A percentile compares a stretch with the other conserved stretches of the same genome.
phyloP scores from a whole-genome alignment of 2,888 invertebrate genomes.

The Hemaris fuciformis region DNA sequence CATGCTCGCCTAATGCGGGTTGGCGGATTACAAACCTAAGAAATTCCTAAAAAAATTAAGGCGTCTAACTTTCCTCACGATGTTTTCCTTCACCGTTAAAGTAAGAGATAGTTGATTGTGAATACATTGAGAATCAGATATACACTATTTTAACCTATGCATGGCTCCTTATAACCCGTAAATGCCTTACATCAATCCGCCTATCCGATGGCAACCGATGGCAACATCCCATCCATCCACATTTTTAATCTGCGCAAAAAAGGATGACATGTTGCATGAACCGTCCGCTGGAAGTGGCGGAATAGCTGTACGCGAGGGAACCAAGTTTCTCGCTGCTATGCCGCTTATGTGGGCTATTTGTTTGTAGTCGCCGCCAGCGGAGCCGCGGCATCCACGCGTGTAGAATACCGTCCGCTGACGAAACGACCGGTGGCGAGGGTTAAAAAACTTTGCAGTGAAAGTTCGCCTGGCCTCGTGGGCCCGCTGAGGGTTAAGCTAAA shows the following conservation, averaged over 20 bases:
- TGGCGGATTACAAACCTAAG: no score
- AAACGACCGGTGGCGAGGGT: constrained; percentile 27
- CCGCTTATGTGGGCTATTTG: constrained; percentile 63
- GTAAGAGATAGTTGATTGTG: no score
- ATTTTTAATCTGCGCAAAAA: background rate
- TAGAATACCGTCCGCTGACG: constrained; percentile 47
- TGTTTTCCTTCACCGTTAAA: no score
- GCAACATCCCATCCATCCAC: background rate
- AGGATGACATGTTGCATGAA: constrained; percentile 49
- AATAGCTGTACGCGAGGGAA: constrained; percentile 68
- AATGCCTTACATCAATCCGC: no score
- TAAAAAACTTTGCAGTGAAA: constrained; percentile 15
- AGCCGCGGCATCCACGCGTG: constrained; percentile 40
- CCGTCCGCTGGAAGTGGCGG: constrained; percentile 62
- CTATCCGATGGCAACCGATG: no score
- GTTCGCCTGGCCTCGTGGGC: constrained; percentile 19
- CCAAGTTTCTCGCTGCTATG: constrained; percentile 66
- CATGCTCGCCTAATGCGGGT: no score
- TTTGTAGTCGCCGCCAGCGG: constrained; percentile 66
- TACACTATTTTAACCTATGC: no score
- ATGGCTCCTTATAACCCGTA: no score
- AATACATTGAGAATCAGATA: no score
- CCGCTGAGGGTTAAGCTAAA: constrained; percentile 15
- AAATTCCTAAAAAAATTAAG: no score
- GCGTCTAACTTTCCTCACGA: no score